These are phyloP conservation scores for Hyperoplus lanceolatus DNA, from an alignment of 2,797 vertebrate species.

Conservation along the genomic window DNA sequence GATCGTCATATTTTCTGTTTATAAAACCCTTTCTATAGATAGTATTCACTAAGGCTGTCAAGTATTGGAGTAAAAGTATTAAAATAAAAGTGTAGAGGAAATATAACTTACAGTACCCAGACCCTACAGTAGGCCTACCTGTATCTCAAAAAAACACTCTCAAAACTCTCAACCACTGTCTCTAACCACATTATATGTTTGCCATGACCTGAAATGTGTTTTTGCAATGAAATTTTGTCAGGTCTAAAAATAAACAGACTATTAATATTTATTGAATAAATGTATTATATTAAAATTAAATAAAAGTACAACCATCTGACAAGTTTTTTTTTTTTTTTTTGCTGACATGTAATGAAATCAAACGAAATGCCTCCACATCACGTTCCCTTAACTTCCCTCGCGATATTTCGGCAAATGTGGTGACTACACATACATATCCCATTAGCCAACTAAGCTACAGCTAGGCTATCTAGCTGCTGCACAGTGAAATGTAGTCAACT, in stretches of 20 bases:
- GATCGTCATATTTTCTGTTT: not conserved
- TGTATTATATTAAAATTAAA: not conserved
- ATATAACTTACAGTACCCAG: no score
- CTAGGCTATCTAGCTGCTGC: constrained; percentile 68
- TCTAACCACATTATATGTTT: not conserved
- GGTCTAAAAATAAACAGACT: not conserved
- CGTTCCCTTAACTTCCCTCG: constrained; percentile 55
- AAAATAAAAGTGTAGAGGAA: not conserved
- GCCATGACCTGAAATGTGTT: no score
- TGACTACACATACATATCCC: constrained; percentile 31
- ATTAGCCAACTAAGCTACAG: constrained; percentile 62
- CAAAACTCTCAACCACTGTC: not conserved
- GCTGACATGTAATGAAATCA: not conserved
- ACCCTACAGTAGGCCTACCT: not conserved
- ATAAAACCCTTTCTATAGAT: not conserved
- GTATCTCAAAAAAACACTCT: not conserved
- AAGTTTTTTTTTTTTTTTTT: no score
- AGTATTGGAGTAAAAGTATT: not conserved
- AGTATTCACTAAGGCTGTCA: not conserved
- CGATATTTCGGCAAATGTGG: constrained; percentile 54
- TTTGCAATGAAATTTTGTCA: not conserved
- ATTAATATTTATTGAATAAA: not conserved
- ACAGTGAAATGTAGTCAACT: constrained; percentile 69
- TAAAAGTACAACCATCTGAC: not conserved
- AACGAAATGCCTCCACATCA: constrained; percentile 32